phyloP scores from a whole-genome alignment of 2,113 vertebrate species.

The Hippoglossus stenolepis region DNA sequence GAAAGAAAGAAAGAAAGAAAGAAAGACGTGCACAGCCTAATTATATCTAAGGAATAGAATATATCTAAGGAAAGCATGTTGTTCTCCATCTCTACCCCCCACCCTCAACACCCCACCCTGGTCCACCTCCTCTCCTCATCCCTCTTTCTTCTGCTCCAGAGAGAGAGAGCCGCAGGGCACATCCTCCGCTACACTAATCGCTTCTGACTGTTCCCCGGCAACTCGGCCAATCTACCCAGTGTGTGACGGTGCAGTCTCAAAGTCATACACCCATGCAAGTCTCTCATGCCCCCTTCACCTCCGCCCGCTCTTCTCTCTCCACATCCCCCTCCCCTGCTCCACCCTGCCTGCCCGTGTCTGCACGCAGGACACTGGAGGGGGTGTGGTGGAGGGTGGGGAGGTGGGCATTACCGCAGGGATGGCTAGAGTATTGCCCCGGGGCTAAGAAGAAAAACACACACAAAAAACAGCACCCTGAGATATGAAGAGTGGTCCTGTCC shows the following conservation, averaged over 20 bases:
- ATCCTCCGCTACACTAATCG: constrained; percentile 95
- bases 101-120: constrained; percentile 7
- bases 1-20: background rate
- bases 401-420: constrained; percentile 86
- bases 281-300: constrained; percentile 78
- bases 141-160: constrained; percentile 84
- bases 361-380: constrained; percentile 89
- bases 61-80: constrained; percentile 29
- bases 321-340: constrained; percentile 39
- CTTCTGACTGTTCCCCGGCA: constrained; percentile 97
- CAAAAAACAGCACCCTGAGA: constrained; percentile 83
- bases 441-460: constrained; percentile 77
- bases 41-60: constrained; percentile 38
- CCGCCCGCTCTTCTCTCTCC: background rate
- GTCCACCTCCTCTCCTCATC: constrained; percentile 43
- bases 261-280: constrained; percentile 84
- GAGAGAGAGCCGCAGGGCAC: constrained; percentile 92
- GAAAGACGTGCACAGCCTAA: constrained; percentile 20
- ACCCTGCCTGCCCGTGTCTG: constrained; percentile 53
- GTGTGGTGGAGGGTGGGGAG: constrained; percentile 35
- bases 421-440: constrained; percentile 89
- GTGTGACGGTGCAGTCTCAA: constrained; percentile 89
- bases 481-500: constrained; percentile 70
- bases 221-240: constrained; percentile 91
- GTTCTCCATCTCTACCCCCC: constrained; percentile 4